phyloP scores from a whole-genome alignment of 1,140 invertebrate genomes.

The Drosophila guanche region DNA sequence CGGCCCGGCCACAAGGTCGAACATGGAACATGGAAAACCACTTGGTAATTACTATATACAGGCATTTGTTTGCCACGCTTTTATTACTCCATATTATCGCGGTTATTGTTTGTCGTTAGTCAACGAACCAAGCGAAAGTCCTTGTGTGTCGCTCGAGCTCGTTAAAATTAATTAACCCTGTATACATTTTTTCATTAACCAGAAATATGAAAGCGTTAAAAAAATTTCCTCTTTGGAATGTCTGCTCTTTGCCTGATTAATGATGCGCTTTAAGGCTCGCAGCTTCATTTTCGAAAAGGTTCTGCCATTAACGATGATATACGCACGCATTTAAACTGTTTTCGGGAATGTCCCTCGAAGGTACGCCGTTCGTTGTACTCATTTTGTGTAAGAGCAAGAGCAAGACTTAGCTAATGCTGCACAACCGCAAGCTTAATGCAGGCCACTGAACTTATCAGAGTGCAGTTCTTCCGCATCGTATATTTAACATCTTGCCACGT shows the following conservation, averaged over 20 bases:
- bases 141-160: conserved; percentile 27
- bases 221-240: conserved; percentile 18
- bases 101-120: conserved; percentile 60
- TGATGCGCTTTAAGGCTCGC: conserved; percentile 15
- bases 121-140: conserved; percentile 28
- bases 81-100: conserved; percentile 61
- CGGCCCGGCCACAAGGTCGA: conserved; percentile 43
- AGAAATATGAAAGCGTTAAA: conserved; percentile 47
- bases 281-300: background rate
- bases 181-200: conserved; percentile 60
- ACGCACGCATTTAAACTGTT: background rate
- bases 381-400: too few species aligned
- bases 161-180: conserved; percentile 65
- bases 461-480: conserved; percentile 6
- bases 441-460: background rate
- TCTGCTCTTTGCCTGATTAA: conserved; percentile 27
- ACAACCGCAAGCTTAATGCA: conserved; percentile 22
- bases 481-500: conserved; percentile 11
- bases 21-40: conserved; percentile 49
- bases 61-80: conserved; percentile 55
- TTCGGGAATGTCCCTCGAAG: too few species aligned
- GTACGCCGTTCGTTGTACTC: too few species aligned
- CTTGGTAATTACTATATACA: conserved; percentile 55
- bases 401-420: conserved; percentile 4
- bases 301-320: conserved; percentile 14